phyloP scores from a whole-genome alignment of 2,888 invertebrate genomes.

The Fragum whitleyi region DNA sequence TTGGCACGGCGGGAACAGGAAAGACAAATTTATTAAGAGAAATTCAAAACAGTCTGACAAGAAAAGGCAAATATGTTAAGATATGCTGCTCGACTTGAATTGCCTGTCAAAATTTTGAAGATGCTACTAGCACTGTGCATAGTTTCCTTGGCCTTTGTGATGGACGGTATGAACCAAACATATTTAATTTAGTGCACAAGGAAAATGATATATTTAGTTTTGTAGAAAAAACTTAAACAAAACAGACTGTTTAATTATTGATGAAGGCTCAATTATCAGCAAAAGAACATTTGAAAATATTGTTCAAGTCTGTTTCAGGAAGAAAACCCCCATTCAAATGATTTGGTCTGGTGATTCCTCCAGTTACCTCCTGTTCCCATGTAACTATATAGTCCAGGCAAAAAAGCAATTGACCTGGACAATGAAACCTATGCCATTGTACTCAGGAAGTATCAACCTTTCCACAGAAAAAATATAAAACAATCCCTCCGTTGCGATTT shows the following conservation, averaged over 20 bases:
- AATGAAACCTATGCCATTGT: too few species aligned
- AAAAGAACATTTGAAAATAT: slow-evolving; percentile 12
- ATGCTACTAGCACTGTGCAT: slow-evolving; percentile 18
- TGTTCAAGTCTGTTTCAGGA: neutral
- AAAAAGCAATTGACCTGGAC: too few species aligned
- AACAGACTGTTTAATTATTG: slow-evolving; percentile 21
- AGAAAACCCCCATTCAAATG: neutral
- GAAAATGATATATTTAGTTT: slow-evolving; percentile 20
- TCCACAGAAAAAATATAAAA: too few species aligned
- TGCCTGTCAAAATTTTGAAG: neutral
- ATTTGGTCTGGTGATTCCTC: slow-evolving; percentile 28
- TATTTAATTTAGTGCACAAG: neutral
- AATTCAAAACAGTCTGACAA: neutral
- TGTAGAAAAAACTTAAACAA: slow-evolving; percentile 28
- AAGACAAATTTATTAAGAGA: neutral
- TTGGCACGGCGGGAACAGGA: slow-evolving; percentile 18
- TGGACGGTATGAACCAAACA: slow-evolving; percentile 8
- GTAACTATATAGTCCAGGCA: too few species aligned
- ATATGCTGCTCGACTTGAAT: slow-evolving; percentile 4
- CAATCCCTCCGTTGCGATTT: too few species aligned
- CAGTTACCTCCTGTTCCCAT: slow-evolving; percentile 38
- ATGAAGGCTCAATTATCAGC: slow-evolving; percentile 38
- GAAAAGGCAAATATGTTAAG: neutral
- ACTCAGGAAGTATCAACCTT: too few species aligned
- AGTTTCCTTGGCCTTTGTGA: slow-evolving; percentile 10